These are phyloP conservation scores for Pseudolycoriella hygida DNA, from an alignment of 2,888 invertebrate genomes.

Conservation along the genomic window DNA sequence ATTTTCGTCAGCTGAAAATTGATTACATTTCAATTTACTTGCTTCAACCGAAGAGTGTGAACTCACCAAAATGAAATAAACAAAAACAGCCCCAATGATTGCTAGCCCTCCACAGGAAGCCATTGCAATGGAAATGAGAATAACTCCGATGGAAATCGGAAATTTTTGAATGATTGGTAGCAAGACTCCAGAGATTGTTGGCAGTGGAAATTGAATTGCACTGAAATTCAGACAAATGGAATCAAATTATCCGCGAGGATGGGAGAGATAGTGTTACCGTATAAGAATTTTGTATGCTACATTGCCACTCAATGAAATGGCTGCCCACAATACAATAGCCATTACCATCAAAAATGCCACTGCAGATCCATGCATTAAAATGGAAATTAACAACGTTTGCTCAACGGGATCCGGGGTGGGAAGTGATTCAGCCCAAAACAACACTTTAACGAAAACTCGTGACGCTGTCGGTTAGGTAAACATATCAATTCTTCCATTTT, in stretches of 20 bases:
- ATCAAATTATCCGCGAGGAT: no score
- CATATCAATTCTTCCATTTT: no score
- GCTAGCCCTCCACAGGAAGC: constrained; percentile 59
- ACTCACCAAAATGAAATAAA: constrained; percentile 50
- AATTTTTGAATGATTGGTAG: constrained; percentile 47
- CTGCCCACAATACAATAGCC: constrained; percentile 33
- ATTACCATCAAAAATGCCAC: constrained; percentile 39
- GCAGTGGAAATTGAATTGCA: constrained; percentile 23
- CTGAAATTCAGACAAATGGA: constrained; percentile 33
- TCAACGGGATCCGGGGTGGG: constrained; percentile 14
- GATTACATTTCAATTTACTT: no score
- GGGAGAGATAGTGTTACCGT: constrained; percentile 30
- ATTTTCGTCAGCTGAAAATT: constrained; percentile 41
- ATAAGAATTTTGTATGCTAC: constrained; percentile 46
- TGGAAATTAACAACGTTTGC: constrained; percentile 31
- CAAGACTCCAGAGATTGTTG: constrained; percentile 26
- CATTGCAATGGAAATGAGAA: constrained; percentile 42
- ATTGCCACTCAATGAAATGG: constrained; percentile 50
- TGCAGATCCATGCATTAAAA: constrained; percentile 42
- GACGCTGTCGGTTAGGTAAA: constrained; percentile 12
- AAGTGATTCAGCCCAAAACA: constrained; percentile 11
- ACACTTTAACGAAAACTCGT: constrained; percentile 14
- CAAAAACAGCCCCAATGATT: constrained; percentile 41
- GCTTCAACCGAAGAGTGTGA: no score
- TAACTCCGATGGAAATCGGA: constrained; percentile 46